A percentile compares a stretch with the other conserved stretches of the same genome.
Evolutionary conservation across 2,113 vertebrate species (phyloP).

Genomic region (Ceyx cyanopectus): DNA sequence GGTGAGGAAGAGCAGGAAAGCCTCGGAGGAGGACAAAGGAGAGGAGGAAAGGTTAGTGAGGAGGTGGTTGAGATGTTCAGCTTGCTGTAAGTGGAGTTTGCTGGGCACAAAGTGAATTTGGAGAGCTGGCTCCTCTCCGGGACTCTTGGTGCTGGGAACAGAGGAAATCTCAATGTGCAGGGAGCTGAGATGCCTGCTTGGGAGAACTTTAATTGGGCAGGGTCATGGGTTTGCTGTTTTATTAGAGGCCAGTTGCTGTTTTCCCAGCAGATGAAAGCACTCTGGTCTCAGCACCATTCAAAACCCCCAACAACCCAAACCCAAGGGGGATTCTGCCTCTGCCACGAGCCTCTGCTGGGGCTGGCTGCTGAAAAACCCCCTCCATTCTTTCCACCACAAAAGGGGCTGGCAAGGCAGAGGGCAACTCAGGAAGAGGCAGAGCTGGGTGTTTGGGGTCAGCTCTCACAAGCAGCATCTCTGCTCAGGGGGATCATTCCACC

Average conservation of each 20-base stretch:
- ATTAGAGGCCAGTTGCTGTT: not conserved
- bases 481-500: not conserved
- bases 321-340: not conserved
- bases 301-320: not conserved
- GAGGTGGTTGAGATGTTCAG: not conserved
- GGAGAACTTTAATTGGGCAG: not conserved
- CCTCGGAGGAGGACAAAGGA: not conserved
- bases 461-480: not conserved
- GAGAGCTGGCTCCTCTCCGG: not conserved
- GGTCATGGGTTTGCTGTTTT: conserved; percentile 15
- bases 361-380: not conserved
- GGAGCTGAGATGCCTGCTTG: not conserved
- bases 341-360: not conserved
- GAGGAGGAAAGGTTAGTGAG: not conserved
- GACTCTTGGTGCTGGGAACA: not conserved
- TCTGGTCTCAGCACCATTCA: not conserved
- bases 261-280: conserved; percentile 60
- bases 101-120: not conserved
- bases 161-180: not conserved
- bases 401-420: not conserved
- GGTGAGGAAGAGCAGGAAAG: not conserved
- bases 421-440: not conserved
- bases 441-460: not conserved
- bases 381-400: not conserved
- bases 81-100: not conserved